Evolutionary conservation across 2,113 vertebrate genomes (phyloP).

Genomic region (Atractosteus spatula): DNA sequence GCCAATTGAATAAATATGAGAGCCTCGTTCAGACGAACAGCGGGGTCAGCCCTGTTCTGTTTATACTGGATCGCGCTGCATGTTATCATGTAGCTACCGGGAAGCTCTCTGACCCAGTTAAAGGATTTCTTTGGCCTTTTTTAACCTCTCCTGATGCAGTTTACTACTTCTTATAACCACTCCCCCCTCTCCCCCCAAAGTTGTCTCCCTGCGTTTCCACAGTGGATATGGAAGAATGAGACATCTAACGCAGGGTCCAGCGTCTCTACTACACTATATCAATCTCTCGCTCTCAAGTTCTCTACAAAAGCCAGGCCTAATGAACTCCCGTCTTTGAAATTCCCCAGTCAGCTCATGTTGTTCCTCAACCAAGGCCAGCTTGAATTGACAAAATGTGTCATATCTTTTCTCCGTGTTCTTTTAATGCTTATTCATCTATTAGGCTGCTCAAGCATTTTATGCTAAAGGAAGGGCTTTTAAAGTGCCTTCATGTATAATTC

Average conservation of each 20-base stretch:
- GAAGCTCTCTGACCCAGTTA: conserved; percentile 1
- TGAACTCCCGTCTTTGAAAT: too few relatives aligned
- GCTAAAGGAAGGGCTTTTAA: too few relatives aligned
- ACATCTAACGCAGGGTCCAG: background rate
- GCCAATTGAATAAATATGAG: conserved; percentile 39
- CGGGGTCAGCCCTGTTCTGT: conserved; percentile 20
- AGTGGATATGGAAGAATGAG: background rate
- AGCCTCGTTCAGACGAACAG: conserved; percentile 7
- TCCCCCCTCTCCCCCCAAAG: background rate
- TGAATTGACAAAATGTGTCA: too few relatives aligned
- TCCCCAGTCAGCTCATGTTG: too few relatives aligned
- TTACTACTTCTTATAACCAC: background rate
- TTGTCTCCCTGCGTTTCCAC: background rate
- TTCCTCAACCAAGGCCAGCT: too few relatives aligned
- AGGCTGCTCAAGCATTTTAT: too few relatives aligned
- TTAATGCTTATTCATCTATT: too few relatives aligned
- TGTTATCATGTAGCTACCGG: conserved; percentile 3
- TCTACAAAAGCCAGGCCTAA: too few relatives aligned
- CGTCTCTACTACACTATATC: too few relatives aligned
- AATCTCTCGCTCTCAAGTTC: too few relatives aligned
- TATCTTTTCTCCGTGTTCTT: too few relatives aligned
- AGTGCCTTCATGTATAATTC: too few relatives aligned
- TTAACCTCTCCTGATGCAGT: background rate
- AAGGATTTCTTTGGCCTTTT: background rate
- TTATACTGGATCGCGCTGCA: background rate